These are phyloP conservation scores for Parazoanthus swiftii DNA, from an alignment of 92 coral and sea anemone species.

Conservation along the genomic window DNA sequence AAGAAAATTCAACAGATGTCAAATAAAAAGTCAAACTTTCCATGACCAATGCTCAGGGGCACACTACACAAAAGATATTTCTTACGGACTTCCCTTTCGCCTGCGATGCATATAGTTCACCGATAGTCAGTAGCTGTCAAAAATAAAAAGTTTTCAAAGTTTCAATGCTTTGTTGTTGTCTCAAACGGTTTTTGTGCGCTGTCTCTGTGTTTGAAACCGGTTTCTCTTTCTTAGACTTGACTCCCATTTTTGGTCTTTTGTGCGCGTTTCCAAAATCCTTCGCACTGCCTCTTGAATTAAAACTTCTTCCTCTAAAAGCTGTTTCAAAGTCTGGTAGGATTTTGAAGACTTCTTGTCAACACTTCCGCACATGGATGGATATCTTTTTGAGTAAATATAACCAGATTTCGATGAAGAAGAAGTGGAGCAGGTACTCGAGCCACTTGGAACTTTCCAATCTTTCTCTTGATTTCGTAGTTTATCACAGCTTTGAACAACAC, in stretches of 20 bases:
- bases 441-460: conserved; percentile 41
- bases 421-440: conserved; percentile 44
- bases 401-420: conserved; percentile 40
- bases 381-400: conserved; percentile 50
- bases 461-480: conserved; percentile 40
- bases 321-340: conserved; percentile 64
- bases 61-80: neutral
- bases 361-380: conserved; percentile 72
- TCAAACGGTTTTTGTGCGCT: conserved; percentile 40
- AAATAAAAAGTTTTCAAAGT: neutral
- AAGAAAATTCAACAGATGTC: no score
- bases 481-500: conserved; percentile 22
- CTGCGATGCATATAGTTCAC: neutral
- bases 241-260: conserved; percentile 42
- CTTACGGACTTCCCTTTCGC: neutral
- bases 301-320: conserved; percentile 63
- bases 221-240: conserved; percentile 51
- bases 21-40: no score
- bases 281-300: conserved; percentile 77
- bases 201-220: conserved; percentile 34
- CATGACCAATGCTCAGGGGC: no score
- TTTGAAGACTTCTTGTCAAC: conserved; percentile 53
- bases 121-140: neutral
- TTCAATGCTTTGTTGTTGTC: neutral
- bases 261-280: conserved; percentile 62